Evolutionary conservation across 2,113 vertebrate genomes (phyloP).

Genomic region (Amphiprion ocellaris): DNA sequence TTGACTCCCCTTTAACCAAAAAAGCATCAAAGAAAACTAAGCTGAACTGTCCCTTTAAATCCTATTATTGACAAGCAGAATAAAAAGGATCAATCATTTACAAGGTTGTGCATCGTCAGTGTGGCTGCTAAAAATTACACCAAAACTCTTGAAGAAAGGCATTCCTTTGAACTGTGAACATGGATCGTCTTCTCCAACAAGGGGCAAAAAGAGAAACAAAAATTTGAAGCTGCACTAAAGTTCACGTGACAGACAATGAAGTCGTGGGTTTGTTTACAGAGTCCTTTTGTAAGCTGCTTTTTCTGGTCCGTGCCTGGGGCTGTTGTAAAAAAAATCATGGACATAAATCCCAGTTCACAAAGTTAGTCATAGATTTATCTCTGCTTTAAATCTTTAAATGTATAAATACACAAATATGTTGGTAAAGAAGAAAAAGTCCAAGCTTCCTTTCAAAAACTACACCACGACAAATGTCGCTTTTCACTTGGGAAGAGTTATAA

Average conservation of each 20-base stretch:
- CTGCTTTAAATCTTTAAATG: too few species aligned
- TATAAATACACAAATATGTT: too few species aligned
- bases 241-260: not conserved
- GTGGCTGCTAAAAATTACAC: not conserved
- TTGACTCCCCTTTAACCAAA: too few species aligned
- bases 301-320: too few species aligned
- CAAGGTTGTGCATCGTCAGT: not conserved
- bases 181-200: not conserved
- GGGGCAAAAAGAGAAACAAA: not conserved
- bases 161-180: slow-evolving; percentile 16
- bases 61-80: too few species aligned
- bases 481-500: too few species aligned
- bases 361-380: not conserved
- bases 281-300: not conserved
- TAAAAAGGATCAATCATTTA: slow-evolving; percentile 24
- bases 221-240: not conserved
- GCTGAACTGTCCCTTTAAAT: not conserved
- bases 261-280: not conserved
- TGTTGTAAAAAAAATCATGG: too few species aligned
- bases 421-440: too few species aligned
- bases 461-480: too few species aligned
- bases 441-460: too few species aligned
- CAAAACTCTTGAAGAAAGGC: not conserved
- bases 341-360: not conserved
- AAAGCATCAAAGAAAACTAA: too few species aligned